Evolutionary conservation across 2,797 vertebrate species (phyloP).

Genomic region (Pteronotus mesoamericanus): DNA sequence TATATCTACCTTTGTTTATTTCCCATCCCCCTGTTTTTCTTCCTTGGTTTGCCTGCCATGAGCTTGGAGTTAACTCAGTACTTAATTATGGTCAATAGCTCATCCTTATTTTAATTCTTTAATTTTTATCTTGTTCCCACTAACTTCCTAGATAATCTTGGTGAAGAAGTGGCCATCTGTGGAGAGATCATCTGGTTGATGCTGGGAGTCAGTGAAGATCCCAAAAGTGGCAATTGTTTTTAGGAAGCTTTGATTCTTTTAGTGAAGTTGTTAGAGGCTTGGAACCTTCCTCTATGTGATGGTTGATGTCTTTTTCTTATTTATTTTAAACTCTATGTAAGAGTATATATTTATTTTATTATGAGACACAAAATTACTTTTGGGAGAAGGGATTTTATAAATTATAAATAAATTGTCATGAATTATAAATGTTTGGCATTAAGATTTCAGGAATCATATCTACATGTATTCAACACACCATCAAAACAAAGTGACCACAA

Average conservation of each 20-base stretch:
- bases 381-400: conserved; percentile 31
- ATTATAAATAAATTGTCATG: conserved; percentile 45
- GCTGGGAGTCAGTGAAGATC: neutral
- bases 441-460: conserved; percentile 12
- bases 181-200: neutral
- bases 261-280: neutral
- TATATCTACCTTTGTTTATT: neutral
- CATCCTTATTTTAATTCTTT: neutral
- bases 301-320: neutral
- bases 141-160: neutral
- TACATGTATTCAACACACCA: neutral
- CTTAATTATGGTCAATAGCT: neutral
- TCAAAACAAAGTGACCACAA: neutral
- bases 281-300: neutral
- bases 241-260: neutral
- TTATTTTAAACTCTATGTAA: conserved; percentile 40
- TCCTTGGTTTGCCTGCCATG: neutral
- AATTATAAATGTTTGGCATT: conserved; percentile 58
- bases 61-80: neutral
- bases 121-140: neutral
- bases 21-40: neutral
- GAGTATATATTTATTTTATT: conserved; percentile 35
- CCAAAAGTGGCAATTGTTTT: neutral
- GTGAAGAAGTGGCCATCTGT: neutral
- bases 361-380: conserved; percentile 32